Base-by-base conservation (phyloP, 1,140 invertebrate species). In the Adelges cooleyi region DNA sequence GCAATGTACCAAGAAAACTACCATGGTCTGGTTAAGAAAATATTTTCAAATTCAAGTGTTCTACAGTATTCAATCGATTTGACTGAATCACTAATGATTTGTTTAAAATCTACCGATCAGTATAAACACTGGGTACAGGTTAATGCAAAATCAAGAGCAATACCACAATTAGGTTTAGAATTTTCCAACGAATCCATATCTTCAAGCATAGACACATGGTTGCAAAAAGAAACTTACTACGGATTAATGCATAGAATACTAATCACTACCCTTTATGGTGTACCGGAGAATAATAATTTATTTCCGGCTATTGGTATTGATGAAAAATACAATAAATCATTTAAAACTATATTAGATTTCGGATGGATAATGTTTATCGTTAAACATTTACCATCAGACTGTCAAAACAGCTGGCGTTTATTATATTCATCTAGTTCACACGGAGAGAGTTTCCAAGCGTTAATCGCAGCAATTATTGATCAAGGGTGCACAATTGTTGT, bases 381-480 rank as follows among this genome's bases (percentile, higher is more conserved):
- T 75, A 79, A 82, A 2, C 81, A 86, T 71, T 73, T 91, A 49
- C 87, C 88, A 0, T 78, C 80, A 49, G 83, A 87, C 65, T 78
- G 84, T 49, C 80, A 85, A 68, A 77, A 82, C 59, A 84, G 87
- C 72, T 92, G 88, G 88, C 76, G 87, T 69, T 89, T 90, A 70
- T 76, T 91, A 1, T 91, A 89, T 75, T 90, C 87, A 17, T 88
- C 86, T 50, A 82, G 85, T 71, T 82, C 87, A 52, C 86, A 90
- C 67, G 89, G 89, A 0, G 87, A 90, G 74, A 88, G 86, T 15
- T 92, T 90, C 75, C 87, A 87, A 1, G 89, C 86, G 2, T 80
- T 90, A 75, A 76, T 87, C 29, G 82, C 82, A 77, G 67, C 67
- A 20, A 85, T 89, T 59, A 76, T 81, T 62, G 82, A 89, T 71